These are phyloP conservation scores for Trichonephila inaurata DNA, from an alignment of 1,140 invertebrate genomes.

Conservation along the genomic window DNA sequence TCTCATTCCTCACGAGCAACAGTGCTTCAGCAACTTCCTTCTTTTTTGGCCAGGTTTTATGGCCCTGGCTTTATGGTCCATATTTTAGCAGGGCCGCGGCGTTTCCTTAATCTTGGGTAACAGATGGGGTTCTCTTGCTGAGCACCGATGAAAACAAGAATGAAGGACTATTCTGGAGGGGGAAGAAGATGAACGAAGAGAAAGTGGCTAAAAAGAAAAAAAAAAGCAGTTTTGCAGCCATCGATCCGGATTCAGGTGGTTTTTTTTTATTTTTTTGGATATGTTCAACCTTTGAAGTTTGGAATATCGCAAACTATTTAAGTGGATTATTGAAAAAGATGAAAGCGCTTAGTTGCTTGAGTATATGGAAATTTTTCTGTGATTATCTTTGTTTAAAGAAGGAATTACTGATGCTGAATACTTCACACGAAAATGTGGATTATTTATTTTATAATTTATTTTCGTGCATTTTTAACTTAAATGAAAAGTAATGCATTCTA, in stretches of 20 bases:
- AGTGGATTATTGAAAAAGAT: not conserved
- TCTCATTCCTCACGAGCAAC: constrained; percentile 27
- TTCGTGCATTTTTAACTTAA: not conserved
- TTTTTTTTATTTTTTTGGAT: not conserved
- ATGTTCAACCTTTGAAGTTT: not conserved
- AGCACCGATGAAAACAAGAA: constrained; percentile 44
- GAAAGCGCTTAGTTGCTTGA: not conserved
- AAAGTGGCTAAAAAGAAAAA: not conserved
- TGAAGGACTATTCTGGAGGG: constrained; percentile 37
- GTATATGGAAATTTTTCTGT: not conserved
- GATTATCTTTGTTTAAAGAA: not conserved
- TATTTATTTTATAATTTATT: not conserved
- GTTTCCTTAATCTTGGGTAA: constrained; percentile 53
- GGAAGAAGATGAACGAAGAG: not conserved
- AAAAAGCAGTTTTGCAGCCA: not conserved
- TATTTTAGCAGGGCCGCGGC: constrained; percentile 38
- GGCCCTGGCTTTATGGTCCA: constrained; percentile 56
- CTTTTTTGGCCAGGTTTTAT: constrained; percentile 36
- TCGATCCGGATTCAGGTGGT: not conserved
- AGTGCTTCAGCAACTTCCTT: constrained; percentile 33
- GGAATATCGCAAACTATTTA: not conserved
- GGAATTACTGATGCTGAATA: not conserved
- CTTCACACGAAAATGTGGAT: not conserved
- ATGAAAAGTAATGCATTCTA: not conserved
- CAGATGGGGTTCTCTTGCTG: constrained; percentile 46